phyloP scores from a whole-genome alignment of 2,888 invertebrate species.

The Heliconius charithonia region DNA sequence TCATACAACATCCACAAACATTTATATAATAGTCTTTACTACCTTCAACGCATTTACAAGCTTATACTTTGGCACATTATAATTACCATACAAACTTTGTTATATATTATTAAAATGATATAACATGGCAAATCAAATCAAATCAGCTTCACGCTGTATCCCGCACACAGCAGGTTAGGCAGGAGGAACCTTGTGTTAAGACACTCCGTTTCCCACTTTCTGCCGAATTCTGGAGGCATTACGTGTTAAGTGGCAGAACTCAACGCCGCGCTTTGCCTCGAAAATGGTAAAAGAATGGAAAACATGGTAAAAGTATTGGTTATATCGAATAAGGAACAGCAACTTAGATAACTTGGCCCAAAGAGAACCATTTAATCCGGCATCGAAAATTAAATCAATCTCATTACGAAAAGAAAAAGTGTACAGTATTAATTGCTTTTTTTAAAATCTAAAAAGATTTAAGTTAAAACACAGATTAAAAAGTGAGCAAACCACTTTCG shows the following conservation, averaged over 20 bases:
- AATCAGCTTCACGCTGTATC: no score
- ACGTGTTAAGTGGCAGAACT: no score
- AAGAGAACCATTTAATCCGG: background rate
- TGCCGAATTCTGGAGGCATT: no score
- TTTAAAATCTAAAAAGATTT: background rate
- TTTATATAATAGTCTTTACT: background rate
- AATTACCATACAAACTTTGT: background rate
- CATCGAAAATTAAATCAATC: slow-evolving; percentile 3
- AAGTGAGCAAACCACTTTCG: slow-evolving; percentile 27
- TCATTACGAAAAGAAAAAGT: slow-evolving; percentile 12
- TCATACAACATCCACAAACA: background rate
- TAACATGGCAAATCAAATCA: no score
- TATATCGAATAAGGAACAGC: background rate
- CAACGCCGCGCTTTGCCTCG: no score
- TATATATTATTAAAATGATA: background rate
- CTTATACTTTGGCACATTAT: background rate
- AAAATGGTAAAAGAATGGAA: no score
- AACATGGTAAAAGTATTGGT: background rate
- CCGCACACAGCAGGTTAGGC: no score
- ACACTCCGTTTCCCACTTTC: no score
- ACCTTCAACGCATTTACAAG: background rate
- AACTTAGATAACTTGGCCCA: background rate
- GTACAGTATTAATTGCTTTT: slow-evolving; percentile 13
- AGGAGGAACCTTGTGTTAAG: no score
- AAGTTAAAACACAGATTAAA: slow-evolving; percentile 6